These are phyloP conservation scores for Gasterosteus aculeatus DNA, from an alignment of 2,113 vertebrate genomes.

Conservation along the genomic window DNA sequence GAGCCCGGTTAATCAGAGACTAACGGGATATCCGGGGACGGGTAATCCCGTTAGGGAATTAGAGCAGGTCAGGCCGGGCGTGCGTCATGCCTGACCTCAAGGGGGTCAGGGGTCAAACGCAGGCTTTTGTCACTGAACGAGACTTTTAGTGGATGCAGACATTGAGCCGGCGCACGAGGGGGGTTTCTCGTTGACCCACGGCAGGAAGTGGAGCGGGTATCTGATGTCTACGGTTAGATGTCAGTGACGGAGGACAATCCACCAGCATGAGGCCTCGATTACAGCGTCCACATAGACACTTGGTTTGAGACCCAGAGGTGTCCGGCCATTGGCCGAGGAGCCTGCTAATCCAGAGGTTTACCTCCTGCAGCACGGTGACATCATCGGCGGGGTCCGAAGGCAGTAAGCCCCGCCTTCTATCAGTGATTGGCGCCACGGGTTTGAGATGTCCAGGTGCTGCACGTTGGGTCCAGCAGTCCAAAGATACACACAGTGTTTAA, in stretches of 20 bases:
- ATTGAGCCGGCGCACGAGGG: neutral
- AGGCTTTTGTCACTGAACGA: neutral
- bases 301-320: too few relatives aligned
- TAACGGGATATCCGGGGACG: conserved; percentile 80
- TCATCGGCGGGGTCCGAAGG: conserved; percentile 8
- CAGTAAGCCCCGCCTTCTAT: conserved; percentile 26
- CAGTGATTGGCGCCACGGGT: conserved; percentile 22
- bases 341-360: conserved; percentile 9
- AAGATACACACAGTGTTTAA: too few relatives aligned
- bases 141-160: neutral
- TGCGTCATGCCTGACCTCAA: conserved; percentile 75
- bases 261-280: too few relatives aligned
- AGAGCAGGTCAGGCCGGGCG: conserved; percentile 65
- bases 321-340: conserved; percentile 28
- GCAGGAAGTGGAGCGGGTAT: conserved; percentile 12
- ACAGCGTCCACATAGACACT: too few relatives aligned
- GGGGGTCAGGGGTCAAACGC: conserved; percentile 50
- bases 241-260: too few relatives aligned
- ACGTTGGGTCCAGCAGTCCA: neutral
- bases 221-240: too few relatives aligned
- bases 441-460: neutral
- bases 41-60: conserved; percentile 81
- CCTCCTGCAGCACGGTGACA: conserved; percentile 6
- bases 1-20: conserved; percentile 78
- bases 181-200: neutral